Base-by-base conservation (phyloP, 2,797 vertebrate species). In the Epinephelus coioides region DNA sequence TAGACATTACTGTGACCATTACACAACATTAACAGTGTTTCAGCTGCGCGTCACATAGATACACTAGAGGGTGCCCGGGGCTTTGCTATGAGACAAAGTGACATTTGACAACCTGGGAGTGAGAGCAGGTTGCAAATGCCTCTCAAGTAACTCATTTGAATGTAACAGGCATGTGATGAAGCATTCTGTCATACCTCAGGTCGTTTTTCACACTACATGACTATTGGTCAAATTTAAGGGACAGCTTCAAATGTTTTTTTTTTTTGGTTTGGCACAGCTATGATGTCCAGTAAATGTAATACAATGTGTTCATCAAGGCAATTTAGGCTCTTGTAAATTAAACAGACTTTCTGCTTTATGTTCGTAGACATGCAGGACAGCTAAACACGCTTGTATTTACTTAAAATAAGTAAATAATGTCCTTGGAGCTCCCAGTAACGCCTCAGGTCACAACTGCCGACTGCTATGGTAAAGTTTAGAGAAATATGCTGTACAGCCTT, bases 401-500 rank as follows among this genome's bases (percentile, higher is more conserved):
- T 74, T 74, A 57, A 70, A 85, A 71, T 19, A 34, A 67, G 53
- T 83, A 74, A 82, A 84, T 83, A 68, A 84, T 78, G 47, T 79
- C 54, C 44, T 79, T 69, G 30, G 50, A 78, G 55, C 51, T 83
- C 25, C 71, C 38, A 69, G 55, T 27, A 30, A 66, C 56, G 75
- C 68, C 43, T 63, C 46, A n/a, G 44, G 71, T 84, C 69, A 79
- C 47, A 82, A 69, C 55, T 64, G 69, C 51, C 12, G 19, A 34
- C 69, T 83, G 46, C 66, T 76, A 59, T 69, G 73, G 81, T 81
- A 76, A 79, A 65, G 54, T 82, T 89, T 61, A 72, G 55, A 89
- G 90, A 83, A 90, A 86, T 79, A 85, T 84, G 74, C 73, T 73
- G 17, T 64, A 61, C 71, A 80, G 81, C 81, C 80, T 89, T 84